These are phyloP conservation scores for Trinectes maculatus DNA, from an alignment of 2,113 vertebrate genomes.

Conservation along the genomic window DNA sequence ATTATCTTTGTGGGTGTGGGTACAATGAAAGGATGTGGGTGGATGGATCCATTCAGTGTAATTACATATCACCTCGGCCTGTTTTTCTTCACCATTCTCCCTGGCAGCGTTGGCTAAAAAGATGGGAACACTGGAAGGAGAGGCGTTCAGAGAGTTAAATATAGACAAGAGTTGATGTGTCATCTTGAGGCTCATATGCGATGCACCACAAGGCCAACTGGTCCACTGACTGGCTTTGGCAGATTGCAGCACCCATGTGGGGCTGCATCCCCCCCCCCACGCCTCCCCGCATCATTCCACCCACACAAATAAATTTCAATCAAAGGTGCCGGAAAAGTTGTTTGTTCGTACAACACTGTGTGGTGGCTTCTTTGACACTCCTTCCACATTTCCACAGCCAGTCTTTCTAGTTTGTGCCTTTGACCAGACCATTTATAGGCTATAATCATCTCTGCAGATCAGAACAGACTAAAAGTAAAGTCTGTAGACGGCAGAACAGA, in stretches of 20 bases:
- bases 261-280: slow-evolving; percentile 14
- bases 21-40: slow-evolving; percentile 66
- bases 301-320: slow-evolving; percentile 43
- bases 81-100: slow-evolving; percentile 59
- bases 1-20: slow-evolving; percentile 60
- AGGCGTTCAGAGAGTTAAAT: slow-evolving; percentile 73
- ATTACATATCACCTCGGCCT: slow-evolving; percentile 72
- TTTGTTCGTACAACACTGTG: slow-evolving; percentile 49
- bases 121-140: slow-evolving; percentile 69
- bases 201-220: slow-evolving; percentile 55
- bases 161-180: slow-evolving; percentile 72
- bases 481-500: slow-evolving; percentile 17
- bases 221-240: slow-evolving; percentile 51
- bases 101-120: slow-evolving; percentile 66
- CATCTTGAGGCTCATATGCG: slow-evolving; percentile 59
- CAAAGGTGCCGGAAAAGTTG: slow-evolving; percentile 34
- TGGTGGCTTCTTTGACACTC: slow-evolving; percentile 41
- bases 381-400: slow-evolving; percentile 29
- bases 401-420: slow-evolving; percentile 32
- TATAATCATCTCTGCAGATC: slow-evolving; percentile 20
- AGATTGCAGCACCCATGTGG: slow-evolving; percentile 49
- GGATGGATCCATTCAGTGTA: slow-evolving; percentile 67
- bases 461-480: slow-evolving; percentile 16
- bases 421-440: slow-evolving; percentile 38
- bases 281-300: slow-evolving; percentile 48